phyloP scores from a whole-genome alignment of 2,888 invertebrate species.

The Holacanthella duospinosa region DNA sequence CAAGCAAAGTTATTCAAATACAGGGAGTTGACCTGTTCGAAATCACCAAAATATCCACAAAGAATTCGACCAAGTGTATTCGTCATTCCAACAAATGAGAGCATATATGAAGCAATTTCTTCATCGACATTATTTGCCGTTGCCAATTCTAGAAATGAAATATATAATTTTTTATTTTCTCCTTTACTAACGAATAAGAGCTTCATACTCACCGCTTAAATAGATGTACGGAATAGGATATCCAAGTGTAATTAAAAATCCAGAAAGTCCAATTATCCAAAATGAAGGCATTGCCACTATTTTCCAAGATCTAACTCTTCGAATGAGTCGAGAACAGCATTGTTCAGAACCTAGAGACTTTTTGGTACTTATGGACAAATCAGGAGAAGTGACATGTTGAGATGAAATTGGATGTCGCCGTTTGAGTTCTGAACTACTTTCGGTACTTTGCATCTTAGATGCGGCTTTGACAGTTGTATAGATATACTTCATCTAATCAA shows the following conservation, averaged over 20 bases:
- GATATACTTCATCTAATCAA: not conserved
- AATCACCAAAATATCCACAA: not conserved
- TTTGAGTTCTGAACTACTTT: no score
- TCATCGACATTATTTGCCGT: not conserved
- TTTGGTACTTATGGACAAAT: no score
- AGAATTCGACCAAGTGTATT: conserved; percentile 2
- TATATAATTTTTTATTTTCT: no score
- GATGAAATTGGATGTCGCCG: no score
- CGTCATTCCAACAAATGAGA: not conserved
- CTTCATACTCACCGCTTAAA: not conserved
- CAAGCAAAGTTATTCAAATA: not conserved
- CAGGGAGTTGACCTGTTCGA: not conserved
- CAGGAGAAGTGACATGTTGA: no score
- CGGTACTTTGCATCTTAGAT: no score
- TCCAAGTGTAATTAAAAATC: not conserved
- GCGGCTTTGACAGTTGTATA: no score
- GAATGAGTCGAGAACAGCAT: not conserved
- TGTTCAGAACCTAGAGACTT: not conserved
- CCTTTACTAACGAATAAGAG: no score
- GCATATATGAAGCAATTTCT: not conserved
- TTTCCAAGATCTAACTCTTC: not conserved
- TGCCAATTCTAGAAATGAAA: no score
- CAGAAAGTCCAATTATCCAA: not conserved
- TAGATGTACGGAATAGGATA: not conserved
- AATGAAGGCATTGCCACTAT: not conserved